Conservation (phyloP, 2,113 vertebrate genomes). For the Physeter macrocephalus region DNA sequence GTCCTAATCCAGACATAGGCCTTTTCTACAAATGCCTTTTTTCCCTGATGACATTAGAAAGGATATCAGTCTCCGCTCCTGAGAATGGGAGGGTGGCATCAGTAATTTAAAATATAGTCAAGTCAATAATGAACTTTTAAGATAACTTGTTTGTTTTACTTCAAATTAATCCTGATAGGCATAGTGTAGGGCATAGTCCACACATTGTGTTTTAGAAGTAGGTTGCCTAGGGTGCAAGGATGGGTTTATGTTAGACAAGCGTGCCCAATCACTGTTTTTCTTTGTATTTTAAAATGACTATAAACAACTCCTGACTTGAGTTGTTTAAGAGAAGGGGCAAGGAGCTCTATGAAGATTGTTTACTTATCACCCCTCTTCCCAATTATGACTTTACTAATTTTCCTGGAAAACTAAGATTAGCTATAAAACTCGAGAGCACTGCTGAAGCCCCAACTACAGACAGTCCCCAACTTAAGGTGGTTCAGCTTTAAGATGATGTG, state of each 20-base stretch:
- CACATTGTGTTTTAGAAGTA: background rate
- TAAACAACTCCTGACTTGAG: background rate
- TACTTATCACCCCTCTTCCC: background rate
- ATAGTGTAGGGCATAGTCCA: background rate
- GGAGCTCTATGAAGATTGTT: background rate
- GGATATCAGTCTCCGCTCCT: background rate
- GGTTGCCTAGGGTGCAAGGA: background rate
- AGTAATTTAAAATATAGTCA: background rate
- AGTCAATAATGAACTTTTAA: background rate
- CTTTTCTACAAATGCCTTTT: background rate
- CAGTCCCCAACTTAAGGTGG: background rate
- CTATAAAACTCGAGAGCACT: background rate
- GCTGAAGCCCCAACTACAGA: background rate
- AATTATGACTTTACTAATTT: background rate
- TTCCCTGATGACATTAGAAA: background rate
- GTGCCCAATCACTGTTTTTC: background rate
- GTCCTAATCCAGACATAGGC: background rate
- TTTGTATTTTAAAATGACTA: slow-evolving; percentile 17
- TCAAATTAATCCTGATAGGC: background rate
- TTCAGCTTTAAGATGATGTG: background rate
- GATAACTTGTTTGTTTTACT: background rate
- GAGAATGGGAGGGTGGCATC: background rate
- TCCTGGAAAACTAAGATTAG: background rate
- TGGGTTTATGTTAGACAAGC: background rate
- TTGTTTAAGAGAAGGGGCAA: background rate